phyloP scores from a whole-genome alignment of 2,888 invertebrate genomes.

The Melanostoma scalare region DNA sequence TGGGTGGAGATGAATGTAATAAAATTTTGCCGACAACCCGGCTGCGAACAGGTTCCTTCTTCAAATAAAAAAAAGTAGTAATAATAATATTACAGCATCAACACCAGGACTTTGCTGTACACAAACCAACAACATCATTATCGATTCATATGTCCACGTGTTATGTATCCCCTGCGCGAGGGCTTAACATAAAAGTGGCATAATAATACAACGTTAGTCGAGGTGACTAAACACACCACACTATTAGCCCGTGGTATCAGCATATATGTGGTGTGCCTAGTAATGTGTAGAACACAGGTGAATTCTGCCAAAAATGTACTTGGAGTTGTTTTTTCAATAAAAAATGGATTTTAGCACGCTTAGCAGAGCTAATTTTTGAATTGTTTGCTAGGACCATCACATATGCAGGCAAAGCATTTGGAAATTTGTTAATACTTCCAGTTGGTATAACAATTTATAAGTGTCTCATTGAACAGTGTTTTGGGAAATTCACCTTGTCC shows the following conservation, averaged over 20 bases:
- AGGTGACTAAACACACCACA: conserved; percentile 32
- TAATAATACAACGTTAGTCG: conserved; percentile 32
- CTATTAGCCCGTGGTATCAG: conserved; percentile 40
- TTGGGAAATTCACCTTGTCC: conserved; percentile 7
- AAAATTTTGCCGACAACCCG: conserved; percentile 43
- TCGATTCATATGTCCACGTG: conserved; percentile 50
- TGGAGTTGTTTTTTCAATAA: too few species aligned
- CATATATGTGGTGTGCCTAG: not conserved
- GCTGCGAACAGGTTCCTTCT: conserved; percentile 19
- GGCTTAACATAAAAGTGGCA: conserved; percentile 19
- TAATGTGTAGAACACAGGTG: conserved; percentile 19
- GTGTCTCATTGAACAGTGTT: too few species aligned
- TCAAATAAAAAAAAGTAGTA: too few species aligned
- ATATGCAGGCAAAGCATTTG: too few species aligned
- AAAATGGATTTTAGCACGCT: too few species aligned
- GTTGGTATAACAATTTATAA: too few species aligned
- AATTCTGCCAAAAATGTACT: not conserved
- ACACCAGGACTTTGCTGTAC: not conserved
- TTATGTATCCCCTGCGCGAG: not conserved
- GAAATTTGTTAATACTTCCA: too few species aligned
- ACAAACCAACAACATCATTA: conserved; percentile 46
- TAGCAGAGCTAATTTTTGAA: too few species aligned
- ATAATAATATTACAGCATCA: too few species aligned
- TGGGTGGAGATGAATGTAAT: conserved; percentile 33
- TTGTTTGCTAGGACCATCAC: too few species aligned